phyloP scores from a whole-genome alignment of 2,797 vertebrate species.

The Austrolebias charrua region DNA sequence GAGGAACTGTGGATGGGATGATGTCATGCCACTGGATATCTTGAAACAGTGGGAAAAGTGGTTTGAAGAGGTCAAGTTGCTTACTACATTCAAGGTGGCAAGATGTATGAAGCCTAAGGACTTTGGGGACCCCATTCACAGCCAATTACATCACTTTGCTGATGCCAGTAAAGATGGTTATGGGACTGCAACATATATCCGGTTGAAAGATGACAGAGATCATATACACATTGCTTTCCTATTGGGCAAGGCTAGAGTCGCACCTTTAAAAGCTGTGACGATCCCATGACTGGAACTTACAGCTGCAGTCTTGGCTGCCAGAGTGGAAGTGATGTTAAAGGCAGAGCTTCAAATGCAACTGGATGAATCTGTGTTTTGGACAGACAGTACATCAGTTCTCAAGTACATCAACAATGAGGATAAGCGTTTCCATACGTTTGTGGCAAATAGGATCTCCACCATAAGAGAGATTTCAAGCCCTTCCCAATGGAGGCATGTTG shows the following conservation, averaged over 20 bases:
- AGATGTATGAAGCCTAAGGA: neutral
- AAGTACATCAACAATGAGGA: neutral
- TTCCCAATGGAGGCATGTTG: neutral
- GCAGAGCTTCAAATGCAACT: neutral
- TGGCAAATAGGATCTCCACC: neutral
- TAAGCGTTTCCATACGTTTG: neutral
- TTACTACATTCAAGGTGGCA: neutral
- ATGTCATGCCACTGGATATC: neutral
- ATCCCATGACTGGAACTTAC: neutral
- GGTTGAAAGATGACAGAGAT: neutral
- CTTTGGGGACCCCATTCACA: neutral
- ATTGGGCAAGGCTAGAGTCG: neutral
- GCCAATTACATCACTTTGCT: neutral
- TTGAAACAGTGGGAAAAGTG: neutral
- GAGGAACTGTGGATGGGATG: neutral
- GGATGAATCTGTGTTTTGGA: neutral
- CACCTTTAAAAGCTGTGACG: neutral
- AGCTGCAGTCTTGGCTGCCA: neutral
- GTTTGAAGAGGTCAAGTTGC: too few relatives aligned
- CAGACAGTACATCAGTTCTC: neutral
- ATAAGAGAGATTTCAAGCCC: neutral
- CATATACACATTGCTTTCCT: neutral
- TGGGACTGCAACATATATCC: neutral
- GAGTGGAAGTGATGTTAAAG: neutral
- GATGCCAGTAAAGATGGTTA: neutral